Evolutionary conservation across 2,797 vertebrate species (phyloP).

Genomic region (Poeciliopsis infans): DNA sequence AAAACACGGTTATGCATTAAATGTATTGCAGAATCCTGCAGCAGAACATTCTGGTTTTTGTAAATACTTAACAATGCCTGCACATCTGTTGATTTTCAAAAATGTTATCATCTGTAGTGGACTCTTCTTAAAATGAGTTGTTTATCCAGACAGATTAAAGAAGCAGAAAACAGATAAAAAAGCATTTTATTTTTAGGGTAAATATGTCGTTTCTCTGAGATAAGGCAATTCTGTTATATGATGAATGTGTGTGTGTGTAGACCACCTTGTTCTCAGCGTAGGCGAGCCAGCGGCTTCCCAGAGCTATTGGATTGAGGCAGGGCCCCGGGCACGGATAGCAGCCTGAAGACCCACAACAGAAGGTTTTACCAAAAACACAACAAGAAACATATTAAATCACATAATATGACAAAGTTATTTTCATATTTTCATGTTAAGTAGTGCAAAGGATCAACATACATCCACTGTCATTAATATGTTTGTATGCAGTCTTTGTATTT

Average conservation of each 20-base stretch:
- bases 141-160: conserved; percentile 71
- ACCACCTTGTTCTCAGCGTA: conserved; percentile 98
- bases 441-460: not conserved
- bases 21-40: conserved; percentile 51
- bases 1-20: conserved; percentile 70
- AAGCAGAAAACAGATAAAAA: conserved; percentile 67
- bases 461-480: conserved; percentile 60
- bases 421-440: too few relatives aligned
- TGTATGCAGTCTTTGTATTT: conserved; percentile 52
- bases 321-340: conserved; percentile 97
- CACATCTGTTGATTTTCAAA: conserved; percentile 71
- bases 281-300: conserved; percentile 96
- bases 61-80: conserved; percentile 70
- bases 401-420: not conserved
- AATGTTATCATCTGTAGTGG: conserved; percentile 68
- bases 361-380: not conserved
- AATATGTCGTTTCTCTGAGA: conserved; percentile 59
- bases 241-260: conserved; percentile 26
- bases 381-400: not conserved
- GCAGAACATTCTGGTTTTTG: conserved; percentile 55
- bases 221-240: conserved; percentile 45
- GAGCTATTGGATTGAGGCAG: conserved; percentile 95
- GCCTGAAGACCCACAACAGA: conserved; percentile 80
- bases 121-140: conserved; percentile 69
- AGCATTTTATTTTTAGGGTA: conserved; percentile 62